Percentiles rank a stretch among this genome's conserved stretches.
These are phyloP conservation scores for Eremobia ochroleuca DNA, from an alignment of 2,888 invertebrate species.

Conservation along the genomic window DNA sequence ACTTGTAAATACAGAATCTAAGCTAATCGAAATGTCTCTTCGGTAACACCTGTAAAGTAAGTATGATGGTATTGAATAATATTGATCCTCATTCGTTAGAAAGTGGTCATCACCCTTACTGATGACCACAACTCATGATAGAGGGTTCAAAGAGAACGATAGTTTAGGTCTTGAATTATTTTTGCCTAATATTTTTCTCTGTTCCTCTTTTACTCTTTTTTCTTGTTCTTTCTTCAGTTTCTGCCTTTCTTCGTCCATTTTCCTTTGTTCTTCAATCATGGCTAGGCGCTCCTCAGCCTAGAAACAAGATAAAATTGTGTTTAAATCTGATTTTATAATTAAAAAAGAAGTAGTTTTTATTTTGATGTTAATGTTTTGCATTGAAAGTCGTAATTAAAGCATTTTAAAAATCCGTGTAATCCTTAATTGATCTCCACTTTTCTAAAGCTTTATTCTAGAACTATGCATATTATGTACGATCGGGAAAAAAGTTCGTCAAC, in stretches of 20 bases:
- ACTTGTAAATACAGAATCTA: constrained; percentile 37
- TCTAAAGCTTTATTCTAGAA: too few relatives aligned
- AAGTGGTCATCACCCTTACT: constrained; percentile 32
- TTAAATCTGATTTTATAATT: constrained; percentile 4
- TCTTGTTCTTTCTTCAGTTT: constrained; percentile 98
- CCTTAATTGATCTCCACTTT: too few relatives aligned
- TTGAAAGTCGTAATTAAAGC: too few relatives aligned
- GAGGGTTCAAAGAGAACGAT: constrained; percentile 96
- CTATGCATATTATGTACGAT: too few relatives aligned
- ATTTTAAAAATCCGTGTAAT: too few relatives aligned
- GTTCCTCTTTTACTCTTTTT: constrained; percentile 97
- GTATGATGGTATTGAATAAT: constrained; percentile 44
- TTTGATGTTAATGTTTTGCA: too few relatives aligned
- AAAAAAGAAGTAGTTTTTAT: too few relatives aligned
- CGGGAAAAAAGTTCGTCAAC: too few relatives aligned
- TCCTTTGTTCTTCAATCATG: constrained; percentile 98
- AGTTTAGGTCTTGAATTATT: constrained; percentile 99
- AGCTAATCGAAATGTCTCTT: constrained; percentile 56
- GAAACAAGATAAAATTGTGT: constrained; percentile 46
- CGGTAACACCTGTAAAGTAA: constrained; percentile 56
- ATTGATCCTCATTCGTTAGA: constrained; percentile 19
- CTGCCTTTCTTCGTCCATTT: constrained; percentile 98
- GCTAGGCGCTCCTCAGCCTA: constrained; percentile 99
- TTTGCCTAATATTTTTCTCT: constrained; percentile 99
- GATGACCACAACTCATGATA: constrained; percentile 91